A percentile compares a stretch with the other conserved stretches of the same genome.
phyloP scores from a whole-genome alignment of 2,888 invertebrate species.

The Seladonia tumulorum region DNA sequence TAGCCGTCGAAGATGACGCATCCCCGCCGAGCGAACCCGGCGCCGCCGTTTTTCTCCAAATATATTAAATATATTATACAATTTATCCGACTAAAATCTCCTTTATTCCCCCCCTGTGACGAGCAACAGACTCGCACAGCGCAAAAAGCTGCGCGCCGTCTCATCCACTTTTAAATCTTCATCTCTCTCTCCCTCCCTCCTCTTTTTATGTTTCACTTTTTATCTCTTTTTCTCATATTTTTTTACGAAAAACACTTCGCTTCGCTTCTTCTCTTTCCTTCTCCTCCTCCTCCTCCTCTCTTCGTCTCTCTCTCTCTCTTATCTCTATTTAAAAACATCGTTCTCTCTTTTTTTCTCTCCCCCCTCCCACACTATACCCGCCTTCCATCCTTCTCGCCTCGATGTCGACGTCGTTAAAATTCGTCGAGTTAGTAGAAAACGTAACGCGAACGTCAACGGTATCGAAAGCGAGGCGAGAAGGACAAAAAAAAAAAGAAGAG shows the following conservation, averaged over 20 bases:
- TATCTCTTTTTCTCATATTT: slow-evolving; percentile 24
- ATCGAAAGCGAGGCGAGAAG: too few species aligned
- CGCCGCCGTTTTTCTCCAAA: slow-evolving; percentile 78
- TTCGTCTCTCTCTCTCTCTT: slow-evolving; percentile 64
- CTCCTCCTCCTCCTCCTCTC: slow-evolving; percentile 25
- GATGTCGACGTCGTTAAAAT: slow-evolving; percentile 81
- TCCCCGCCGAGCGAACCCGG: slow-evolving; percentile 64
- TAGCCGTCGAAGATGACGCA: slow-evolving; percentile 44
- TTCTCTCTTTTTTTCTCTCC: slow-evolving; percentile 47
- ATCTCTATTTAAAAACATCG: slow-evolving; percentile 70
- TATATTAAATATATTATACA: slow-evolving; percentile 84
- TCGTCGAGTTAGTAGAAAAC: slow-evolving; percentile 82
- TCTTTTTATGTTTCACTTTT: slow-evolving; percentile 51
- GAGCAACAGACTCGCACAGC: slow-evolving; percentile 73
- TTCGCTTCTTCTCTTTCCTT: slow-evolving; percentile 41
- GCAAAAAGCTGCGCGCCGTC: slow-evolving; percentile 79
- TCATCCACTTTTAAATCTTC: slow-evolving; percentile 62
- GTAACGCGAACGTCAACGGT: slow-evolving; percentile 45
- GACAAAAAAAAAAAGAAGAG: too few species aligned
- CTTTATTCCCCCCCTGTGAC: slow-evolving; percentile 72
- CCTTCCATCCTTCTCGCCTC: slow-evolving; percentile 65
- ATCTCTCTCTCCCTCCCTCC: slow-evolving; percentile 55
- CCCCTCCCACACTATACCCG: slow-evolving; percentile 51
- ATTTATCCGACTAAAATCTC: slow-evolving; percentile 82
- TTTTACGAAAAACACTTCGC: slow-evolving; percentile 67